These are phyloP conservation scores for Drosophila mojavensis DNA, from an alignment of 1,140 invertebrate genomes.

Conservation along the genomic window DNA sequence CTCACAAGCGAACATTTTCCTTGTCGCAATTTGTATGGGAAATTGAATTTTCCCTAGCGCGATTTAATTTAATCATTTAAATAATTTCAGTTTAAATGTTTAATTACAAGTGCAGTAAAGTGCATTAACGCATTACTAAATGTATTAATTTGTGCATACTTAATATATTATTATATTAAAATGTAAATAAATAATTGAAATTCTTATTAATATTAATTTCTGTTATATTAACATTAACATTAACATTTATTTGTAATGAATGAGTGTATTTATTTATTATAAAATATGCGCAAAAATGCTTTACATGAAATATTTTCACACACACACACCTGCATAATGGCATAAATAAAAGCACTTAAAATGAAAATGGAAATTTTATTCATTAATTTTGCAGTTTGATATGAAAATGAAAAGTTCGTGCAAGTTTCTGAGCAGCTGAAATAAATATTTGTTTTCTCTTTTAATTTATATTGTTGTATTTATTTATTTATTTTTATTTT, in stretches of 20 bases:
- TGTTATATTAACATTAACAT: background rate
- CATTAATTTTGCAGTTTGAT: background rate
- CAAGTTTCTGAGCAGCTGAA: too few relatives aligned
- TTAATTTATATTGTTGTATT: background rate
- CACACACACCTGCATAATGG: background rate
- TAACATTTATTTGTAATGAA: background rate
- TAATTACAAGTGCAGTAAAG: slow-evolving; percentile 1
- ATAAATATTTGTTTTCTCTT: background rate
- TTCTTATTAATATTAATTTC: background rate
- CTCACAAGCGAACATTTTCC: background rate
- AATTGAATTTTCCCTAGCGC: background rate
- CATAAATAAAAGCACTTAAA: slow-evolving; percentile 23
- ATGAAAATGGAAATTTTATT: slow-evolving; percentile 20
- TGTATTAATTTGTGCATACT: background rate
- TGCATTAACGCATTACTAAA: background rate
- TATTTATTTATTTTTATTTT: background rate
- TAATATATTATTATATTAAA: background rate
- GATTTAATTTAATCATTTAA: slow-evolving; percentile 1
- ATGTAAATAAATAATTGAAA: background rate
- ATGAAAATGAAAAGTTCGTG: background rate
- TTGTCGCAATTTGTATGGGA: background rate
- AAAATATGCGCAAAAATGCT: background rate
- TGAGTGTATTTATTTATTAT: slow-evolving; percentile 2
- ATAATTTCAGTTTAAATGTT: background rate
- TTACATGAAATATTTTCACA: slow-evolving; percentile 21